Percentiles rank a stretch among this genome's conserved stretches.
These are phyloP conservation scores for Amazona vittata DNA, from an alignment of 2,113 vertebrate species.

Conservation along the genomic window DNA sequence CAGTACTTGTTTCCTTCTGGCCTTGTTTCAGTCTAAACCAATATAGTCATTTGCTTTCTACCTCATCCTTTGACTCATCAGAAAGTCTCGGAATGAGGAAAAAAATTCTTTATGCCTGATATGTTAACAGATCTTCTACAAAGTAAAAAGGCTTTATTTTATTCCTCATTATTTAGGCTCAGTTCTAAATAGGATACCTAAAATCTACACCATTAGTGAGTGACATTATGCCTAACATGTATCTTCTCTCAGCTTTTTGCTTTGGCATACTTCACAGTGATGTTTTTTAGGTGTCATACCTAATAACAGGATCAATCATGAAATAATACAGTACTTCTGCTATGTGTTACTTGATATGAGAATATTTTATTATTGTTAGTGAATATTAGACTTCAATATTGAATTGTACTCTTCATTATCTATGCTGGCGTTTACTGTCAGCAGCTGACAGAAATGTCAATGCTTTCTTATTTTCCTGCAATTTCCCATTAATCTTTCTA, in stretches of 20 bases:
- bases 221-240: not conserved
- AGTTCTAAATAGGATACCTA: not conserved
- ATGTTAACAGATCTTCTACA: not conserved
- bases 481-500: not conserved
- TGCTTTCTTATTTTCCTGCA: not conserved
- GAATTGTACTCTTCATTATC: not conserved
- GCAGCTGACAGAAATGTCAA: not conserved
- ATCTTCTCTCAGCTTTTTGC: not conserved
- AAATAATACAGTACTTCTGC: not conserved
- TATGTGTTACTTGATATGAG: not conserved
- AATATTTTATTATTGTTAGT: not conserved
- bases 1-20: not conserved
- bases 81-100: not conserved
- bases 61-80: not conserved
- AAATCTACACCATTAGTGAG: not conserved
- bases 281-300: not conserved
- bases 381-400: not conserved
- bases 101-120: not conserved
- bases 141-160: not conserved
- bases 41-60: not conserved
- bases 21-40: not conserved
- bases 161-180: not conserved
- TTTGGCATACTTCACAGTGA: not conserved
- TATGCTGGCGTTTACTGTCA: not conserved
- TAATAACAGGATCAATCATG: not conserved